A percentile compares a stretch with the other conserved stretches of the same genome.
These are phyloP conservation scores for Lepeophtheirus salmonis DNA, from an alignment of 1,140 invertebrate genomes.

Conservation along the genomic window DNA sequence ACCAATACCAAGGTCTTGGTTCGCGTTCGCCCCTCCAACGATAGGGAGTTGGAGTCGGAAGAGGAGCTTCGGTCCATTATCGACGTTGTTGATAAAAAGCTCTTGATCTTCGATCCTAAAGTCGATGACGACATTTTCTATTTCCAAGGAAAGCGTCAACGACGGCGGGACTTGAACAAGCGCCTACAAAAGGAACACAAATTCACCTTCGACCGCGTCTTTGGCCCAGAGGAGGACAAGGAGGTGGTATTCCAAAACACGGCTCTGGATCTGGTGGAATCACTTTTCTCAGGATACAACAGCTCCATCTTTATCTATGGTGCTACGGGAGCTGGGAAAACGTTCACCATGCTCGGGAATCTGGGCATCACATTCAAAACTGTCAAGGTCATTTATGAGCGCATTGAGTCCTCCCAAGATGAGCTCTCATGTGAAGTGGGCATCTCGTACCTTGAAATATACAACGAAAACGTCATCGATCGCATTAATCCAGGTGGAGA, in stretches of 20 bases:
- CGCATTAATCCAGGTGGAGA: conserved; percentile 66
- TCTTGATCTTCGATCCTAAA: conserved; percentile 74
- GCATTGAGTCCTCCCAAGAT: conserved; percentile 47
- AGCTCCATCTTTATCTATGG: conserved; percentile 82
- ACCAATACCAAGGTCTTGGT: conserved; percentile 50
- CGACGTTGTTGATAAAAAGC: conserved; percentile 49
- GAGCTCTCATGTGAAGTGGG: conserved; percentile 43
- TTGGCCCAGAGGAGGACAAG: conserved; percentile 43
- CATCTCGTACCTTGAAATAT: conserved; percentile 41
- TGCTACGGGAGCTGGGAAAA: conserved; percentile 88
- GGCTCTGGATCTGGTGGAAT: conserved; percentile 49
- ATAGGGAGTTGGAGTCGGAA: conserved; percentile 33
- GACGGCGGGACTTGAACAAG: conserved; percentile 54
- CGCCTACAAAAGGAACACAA: conserved; percentile 61
- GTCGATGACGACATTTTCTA: conserved; percentile 58
- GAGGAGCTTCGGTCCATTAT: conserved; percentile 37
- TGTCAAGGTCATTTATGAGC: conserved; percentile 65
- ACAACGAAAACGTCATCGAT: conserved; percentile 89
- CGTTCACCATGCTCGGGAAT: conserved; percentile 87
- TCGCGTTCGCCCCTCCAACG: conserved; percentile 49
- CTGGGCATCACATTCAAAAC: conserved; percentile 86
- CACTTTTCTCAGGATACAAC: conserved; percentile 62
- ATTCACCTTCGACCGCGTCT: conserved; percentile 72
- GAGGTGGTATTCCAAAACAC: conserved; percentile 53
- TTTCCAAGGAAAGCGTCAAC: conserved; percentile 55